These are phyloP conservation scores for Eupeodes latifasciatus DNA, from an alignment of 2,888 invertebrate species.

Conservation along the genomic window DNA sequence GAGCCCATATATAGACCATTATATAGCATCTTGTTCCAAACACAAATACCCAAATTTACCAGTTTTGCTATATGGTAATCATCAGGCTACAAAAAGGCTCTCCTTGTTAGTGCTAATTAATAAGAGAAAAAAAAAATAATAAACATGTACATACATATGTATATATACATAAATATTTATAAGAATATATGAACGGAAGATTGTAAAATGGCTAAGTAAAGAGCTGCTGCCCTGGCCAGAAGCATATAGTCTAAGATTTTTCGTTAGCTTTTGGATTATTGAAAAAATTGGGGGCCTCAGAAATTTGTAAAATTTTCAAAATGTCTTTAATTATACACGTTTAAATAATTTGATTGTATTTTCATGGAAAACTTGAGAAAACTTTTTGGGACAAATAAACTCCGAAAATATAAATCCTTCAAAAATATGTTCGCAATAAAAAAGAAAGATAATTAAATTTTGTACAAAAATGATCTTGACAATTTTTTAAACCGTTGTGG, in stretches of 20 bases:
- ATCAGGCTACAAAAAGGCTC: conserved; percentile 63
- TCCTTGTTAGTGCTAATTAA: conserved; percentile 74
- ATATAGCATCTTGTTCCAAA: neutral
- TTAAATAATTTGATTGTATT: no score
- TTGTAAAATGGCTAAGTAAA: conserved; percentile 22
- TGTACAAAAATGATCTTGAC: no score
- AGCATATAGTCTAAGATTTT: neutral
- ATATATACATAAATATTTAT: conserved; percentile 25
- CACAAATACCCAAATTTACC: conserved; percentile 53
- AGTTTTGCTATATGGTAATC: conserved; percentile 72
- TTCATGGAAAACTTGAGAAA: no score
- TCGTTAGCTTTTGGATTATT: neutral
- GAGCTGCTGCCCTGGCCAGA: neutral
- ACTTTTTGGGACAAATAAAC: no score
- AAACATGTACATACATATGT: no score
- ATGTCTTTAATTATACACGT: no score
- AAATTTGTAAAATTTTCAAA: no score
- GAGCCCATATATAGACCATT: neutral
- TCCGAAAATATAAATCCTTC: no score
- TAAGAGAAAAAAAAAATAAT: conserved; percentile 39
- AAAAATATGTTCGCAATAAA: no score
- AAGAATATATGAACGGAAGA: conserved; percentile 44
- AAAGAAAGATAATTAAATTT: no score
- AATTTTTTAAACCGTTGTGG: no score
- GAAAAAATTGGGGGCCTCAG: no score